A percentile compares a stretch with the other conserved stretches of the same genome.
These are phyloP conservation scores for Cepphus grylle DNA, from an alignment of 2,113 vertebrate species.

Conservation along the genomic window DNA sequence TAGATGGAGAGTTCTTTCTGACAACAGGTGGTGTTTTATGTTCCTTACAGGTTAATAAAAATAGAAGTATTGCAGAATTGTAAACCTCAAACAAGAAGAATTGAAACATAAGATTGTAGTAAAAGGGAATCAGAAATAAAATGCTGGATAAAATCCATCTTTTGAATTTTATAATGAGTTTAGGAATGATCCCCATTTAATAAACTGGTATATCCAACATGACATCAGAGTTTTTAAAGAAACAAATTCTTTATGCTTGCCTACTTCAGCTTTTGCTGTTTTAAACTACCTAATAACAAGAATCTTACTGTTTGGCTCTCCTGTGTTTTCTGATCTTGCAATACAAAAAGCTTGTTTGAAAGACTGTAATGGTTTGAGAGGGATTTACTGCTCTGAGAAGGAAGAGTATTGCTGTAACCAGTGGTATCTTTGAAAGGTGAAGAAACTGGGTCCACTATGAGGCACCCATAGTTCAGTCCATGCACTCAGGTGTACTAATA, in stretches of 20 bases:
- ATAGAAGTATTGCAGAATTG: background rate
- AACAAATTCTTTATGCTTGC: background rate
- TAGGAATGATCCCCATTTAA: background rate
- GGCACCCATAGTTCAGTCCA: fast-evolving
- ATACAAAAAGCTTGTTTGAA: background rate
- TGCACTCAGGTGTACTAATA: background rate
- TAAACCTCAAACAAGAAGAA: background rate
- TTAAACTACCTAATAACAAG: background rate
- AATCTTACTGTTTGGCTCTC: background rate
- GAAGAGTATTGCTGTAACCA: fast-evolving
- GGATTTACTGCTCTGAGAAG: background rate
- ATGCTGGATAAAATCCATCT: background rate
- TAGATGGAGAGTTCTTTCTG: background rate
- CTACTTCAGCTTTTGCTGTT: background rate
- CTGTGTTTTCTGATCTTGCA: background rate
- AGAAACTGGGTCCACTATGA: background rate
- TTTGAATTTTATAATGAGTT: background rate
- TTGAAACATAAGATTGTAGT: background rate
- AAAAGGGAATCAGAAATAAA: background rate
- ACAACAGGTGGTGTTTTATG: background rate
- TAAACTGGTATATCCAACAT: background rate
- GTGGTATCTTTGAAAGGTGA: background rate
- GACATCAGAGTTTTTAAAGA: background rate
- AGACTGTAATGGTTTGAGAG: background rate
- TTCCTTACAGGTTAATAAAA: background rate